Base-by-base conservation (phyloP, 2,797 vertebrate species). In the Sphaeramia orbicularis region DNA sequence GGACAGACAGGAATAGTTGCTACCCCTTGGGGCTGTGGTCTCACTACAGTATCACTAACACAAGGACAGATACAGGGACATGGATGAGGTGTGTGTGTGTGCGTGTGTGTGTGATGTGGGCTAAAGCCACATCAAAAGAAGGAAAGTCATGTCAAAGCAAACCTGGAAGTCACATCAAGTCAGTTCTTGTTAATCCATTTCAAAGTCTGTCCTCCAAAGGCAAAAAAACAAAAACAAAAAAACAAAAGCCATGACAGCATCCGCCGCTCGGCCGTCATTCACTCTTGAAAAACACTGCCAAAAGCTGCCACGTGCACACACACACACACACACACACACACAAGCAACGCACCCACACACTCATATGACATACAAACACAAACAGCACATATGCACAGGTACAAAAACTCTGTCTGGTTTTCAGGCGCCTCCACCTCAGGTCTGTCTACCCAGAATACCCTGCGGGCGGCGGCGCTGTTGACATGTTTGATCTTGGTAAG, bases 401-500 rank as follows among this genome's bases (percentile, higher is more conserved):
- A 78, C 40, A 76, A 44, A 73, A 61, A 35, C 18, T 10, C 27
- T 40, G 83, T 81, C 75, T 84, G 76, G 54, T 53, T 86, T 67
- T 30, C 56, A 70, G 83, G 76, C 85, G 53, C 78, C 86, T 81
- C 71, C 79, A 86, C 79, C 85, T 82, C 64, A 62, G 78, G 83
- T 85, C 82, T 80, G 82, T 86, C 85, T 87, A 74, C 86, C 84
- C 83, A 81, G 73, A 81, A 86, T 65, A 79, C 80, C 86, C 32
- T 27, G 74, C 70, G 65, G 83, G 81, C 9, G 45, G 67, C 11
- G 50, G 60, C 43, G 52, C 68, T 51, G 84, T 73, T 52, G 74
- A 58, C 74, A 48, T 14, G 82, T 91, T 90, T 90, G 89, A 91
- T 90, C 87, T 86, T 48, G 11, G 24, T 30, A 35, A 72, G 69